Conservation (phyloP, 2,888 invertebrate species). For the Netelia melanura region DNA sequence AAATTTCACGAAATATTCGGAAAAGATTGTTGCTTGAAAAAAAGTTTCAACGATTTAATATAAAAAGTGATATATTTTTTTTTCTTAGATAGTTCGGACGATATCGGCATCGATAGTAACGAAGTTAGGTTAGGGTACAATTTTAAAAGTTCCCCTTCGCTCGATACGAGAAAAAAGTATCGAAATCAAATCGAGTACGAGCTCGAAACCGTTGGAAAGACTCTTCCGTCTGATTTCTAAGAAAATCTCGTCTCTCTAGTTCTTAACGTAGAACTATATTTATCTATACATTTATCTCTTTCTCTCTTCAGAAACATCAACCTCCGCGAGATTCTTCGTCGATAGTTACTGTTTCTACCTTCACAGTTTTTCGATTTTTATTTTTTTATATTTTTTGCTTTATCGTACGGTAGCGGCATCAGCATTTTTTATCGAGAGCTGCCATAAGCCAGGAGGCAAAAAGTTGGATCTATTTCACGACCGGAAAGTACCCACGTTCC, state of each 20-base stretch:
- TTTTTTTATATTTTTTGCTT: slow-evolving; percentile 28
- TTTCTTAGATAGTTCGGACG: no score
- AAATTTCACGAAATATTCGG: no score
- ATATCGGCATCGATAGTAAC: no score
- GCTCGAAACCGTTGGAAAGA: not conserved
- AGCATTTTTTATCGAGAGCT: slow-evolving; percentile 46
- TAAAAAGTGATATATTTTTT: not conserved
- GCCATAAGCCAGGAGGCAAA: slow-evolving; percentile 46
- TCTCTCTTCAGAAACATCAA: slow-evolving; percentile 14
- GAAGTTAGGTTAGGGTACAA: no score
- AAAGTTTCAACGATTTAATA: not conserved
- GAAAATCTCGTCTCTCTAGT: not conserved
- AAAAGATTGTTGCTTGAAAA: not conserved
- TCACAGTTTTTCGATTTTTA: slow-evolving; percentile 12
- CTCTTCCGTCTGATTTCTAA: not conserved
- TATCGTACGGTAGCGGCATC: slow-evolving; percentile 24
- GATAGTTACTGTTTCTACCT: slow-evolving; percentile 8
- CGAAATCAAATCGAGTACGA: slow-evolving; percentile 1
- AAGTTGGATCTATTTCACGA: slow-evolving; percentile 59
- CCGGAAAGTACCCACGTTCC: slow-evolving; percentile 36
- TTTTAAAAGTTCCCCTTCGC: no score
- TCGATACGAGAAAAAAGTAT: not conserved
- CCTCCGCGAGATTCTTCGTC: slow-evolving; percentile 18
- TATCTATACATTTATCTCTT: not conserved
- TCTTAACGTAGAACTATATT: not conserved